phyloP scores from a whole-genome alignment of 1,140 invertebrate genomes.

The Megalonaias nervosa region DNA sequence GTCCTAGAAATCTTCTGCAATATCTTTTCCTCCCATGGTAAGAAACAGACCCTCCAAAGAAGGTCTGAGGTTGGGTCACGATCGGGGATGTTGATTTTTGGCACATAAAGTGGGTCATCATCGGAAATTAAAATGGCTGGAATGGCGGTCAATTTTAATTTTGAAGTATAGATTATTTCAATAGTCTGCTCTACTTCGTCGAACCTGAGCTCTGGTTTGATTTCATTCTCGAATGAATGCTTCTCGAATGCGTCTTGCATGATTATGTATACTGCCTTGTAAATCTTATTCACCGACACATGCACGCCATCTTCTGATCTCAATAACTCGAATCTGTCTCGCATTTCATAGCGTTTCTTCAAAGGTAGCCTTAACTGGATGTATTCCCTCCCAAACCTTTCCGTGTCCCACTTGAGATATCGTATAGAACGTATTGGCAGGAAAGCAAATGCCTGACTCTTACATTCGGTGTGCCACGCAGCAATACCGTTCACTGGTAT shows the following conservation, averaged over 20 bases:
- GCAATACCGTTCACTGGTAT: conserved; percentile 19
- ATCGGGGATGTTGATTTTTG: conserved; percentile 42
- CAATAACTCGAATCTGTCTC: conserved; percentile 15
- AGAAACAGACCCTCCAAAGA: conserved; percentile 45
- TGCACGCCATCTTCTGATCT: conserved; percentile 26
- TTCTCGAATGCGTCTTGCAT: conserved; percentile 21
- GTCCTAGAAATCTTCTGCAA: conserved; percentile 47
- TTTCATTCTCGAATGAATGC: conserved; percentile 31
- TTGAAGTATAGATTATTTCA: conserved; percentile 33
- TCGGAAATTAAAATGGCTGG: conserved; percentile 39
- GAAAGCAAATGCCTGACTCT: conserved; percentile 8
- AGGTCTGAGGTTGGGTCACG: conserved; percentile 44
- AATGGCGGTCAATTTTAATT: conserved; percentile 34
- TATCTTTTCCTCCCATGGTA: conserved; percentile 46
- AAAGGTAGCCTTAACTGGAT: conserved; percentile 22
- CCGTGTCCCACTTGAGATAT: conserved; percentile 30
- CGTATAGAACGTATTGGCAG: conserved; percentile 31
- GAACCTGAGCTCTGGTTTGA: conserved; percentile 28
- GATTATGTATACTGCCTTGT: conserved; percentile 24
- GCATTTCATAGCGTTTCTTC: neutral
- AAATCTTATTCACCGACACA: conserved; percentile 18
- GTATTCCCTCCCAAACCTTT: conserved; percentile 11
- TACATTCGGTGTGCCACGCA: conserved; percentile 23
- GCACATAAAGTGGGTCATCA: conserved; percentile 39
- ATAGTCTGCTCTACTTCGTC: conserved; percentile 32